phyloP scores from a whole-genome alignment of 2,113 vertebrate species.

The Thalassoma bifasciatum region DNA sequence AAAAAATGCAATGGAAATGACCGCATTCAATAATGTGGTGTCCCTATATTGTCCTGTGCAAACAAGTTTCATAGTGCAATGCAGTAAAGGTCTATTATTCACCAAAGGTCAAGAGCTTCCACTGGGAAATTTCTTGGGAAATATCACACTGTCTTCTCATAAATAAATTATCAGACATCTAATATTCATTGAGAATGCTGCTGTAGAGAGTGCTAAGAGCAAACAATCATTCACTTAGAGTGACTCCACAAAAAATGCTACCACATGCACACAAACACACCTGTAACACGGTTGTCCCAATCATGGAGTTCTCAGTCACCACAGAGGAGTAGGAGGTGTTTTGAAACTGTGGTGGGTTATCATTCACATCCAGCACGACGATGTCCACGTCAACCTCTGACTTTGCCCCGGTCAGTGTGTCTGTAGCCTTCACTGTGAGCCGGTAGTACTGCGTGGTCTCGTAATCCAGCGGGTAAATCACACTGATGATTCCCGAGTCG shows the following conservation, averaged over 20 bases:
- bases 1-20: constrained; percentile 4
- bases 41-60: constrained; percentile 1
- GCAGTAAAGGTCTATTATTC: constrained; percentile 18
- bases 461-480: constrained; percentile 91
- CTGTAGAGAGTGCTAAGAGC: constrained; percentile 21
- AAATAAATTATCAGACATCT: constrained; percentile 44
- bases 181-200: constrained; percentile 11
- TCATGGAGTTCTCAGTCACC: constrained; percentile 92
- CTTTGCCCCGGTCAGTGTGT: constrained; percentile 90
- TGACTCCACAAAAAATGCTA: constrained; percentile 15
- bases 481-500: constrained; percentile 91
- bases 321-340: constrained; percentile 86
- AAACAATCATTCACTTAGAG: constrained; percentile 41
- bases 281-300: constrained; percentile 91
- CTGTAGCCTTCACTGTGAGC: constrained; percentile 90
- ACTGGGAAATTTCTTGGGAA: constrained; percentile 52
- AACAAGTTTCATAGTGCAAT: constrained; percentile 19
- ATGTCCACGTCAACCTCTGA: constrained; percentile 95
- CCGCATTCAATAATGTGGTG: not conserved
- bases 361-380: constrained; percentile 91
- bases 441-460: constrained; percentile 89
- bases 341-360: constrained; percentile 91
- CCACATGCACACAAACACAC: constrained; percentile 54
- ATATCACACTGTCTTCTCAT: constrained; percentile 35
- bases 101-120: constrained; percentile 54